Conservation (phyloP, 2,888 invertebrate species). For the Scrobipalpa costella region DNA sequence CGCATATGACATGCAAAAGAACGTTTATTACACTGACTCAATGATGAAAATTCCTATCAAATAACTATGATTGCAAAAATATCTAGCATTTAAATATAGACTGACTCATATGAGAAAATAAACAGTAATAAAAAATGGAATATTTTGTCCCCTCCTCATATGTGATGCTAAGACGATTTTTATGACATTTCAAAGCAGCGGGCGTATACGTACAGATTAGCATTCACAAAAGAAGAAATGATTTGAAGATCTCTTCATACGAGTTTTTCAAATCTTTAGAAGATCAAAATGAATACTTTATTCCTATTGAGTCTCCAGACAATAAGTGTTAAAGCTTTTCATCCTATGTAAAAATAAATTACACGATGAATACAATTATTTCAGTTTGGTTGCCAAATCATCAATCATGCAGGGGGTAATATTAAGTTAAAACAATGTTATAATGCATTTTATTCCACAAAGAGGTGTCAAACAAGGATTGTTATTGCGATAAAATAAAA, state of each 20-base stretch:
- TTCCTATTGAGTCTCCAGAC: neutral
- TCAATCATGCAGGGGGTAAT: no score
- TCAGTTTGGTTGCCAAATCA: no score
- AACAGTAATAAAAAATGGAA: slow-evolving; percentile 32
- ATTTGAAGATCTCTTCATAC: slow-evolving; percentile 43
- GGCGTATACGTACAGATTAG: slow-evolving; percentile 65
- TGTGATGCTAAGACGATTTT: slow-evolving; percentile 73
- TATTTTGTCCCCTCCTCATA: slow-evolving; percentile 59
- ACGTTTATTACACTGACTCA: slow-evolving; percentile 51
- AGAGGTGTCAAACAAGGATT: no score
- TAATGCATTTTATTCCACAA: no score
- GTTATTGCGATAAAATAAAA: no score
- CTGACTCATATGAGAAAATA: neutral
- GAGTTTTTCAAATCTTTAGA: slow-evolving; percentile 30
- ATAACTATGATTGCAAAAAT: neutral
- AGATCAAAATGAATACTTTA: slow-evolving; percentile 2
- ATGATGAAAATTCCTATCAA: neutral
- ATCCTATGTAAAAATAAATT: neutral
- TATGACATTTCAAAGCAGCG: slow-evolving; percentile 71
- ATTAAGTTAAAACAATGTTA: no score
- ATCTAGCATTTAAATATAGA: neutral
- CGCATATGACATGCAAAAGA: slow-evolving; percentile 41
- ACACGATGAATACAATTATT: no score
- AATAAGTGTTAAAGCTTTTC: neutral
- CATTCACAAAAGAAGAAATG: slow-evolving; percentile 54